A percentile compares a stretch with the other conserved stretches of the same genome.
phyloP scores from a whole-genome alignment of 2,888 invertebrate genomes.

The Digitonthophagus gazella region DNA sequence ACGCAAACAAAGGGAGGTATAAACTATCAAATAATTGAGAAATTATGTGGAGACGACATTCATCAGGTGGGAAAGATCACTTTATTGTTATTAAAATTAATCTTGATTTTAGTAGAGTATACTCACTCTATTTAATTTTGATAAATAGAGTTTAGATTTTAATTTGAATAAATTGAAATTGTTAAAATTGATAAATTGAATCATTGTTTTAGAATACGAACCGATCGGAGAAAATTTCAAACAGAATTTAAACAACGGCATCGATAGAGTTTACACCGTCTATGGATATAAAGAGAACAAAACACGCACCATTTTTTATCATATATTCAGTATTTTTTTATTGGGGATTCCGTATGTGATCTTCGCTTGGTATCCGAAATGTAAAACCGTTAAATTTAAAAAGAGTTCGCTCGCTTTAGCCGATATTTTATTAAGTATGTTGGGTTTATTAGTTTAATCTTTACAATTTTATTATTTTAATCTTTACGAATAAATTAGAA shows the following conservation, averaged over 20 bases:
- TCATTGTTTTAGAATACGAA: slow-evolving; percentile 56
- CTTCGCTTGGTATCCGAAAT: slow-evolving; percentile 58
- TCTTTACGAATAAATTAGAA: no score
- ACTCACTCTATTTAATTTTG: no score
- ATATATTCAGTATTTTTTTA: slow-evolving; percentile 53
- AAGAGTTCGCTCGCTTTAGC: slow-evolving; percentile 59
- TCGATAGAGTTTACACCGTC: slow-evolving; percentile 51
- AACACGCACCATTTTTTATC: slow-evolving; percentile 53
- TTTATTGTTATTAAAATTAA: no score
- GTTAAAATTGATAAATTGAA: no score
- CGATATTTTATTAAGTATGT: slow-evolving; percentile 57
- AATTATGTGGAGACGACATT: no score
- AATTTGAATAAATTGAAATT: no score
- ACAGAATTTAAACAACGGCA: background rate
- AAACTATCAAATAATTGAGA: no score
- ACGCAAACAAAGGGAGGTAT: no score
- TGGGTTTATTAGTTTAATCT: slow-evolving; percentile 6
- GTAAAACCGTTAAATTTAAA: slow-evolving; percentile 56
- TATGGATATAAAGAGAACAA: slow-evolving; percentile 56
- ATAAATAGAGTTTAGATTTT: no score
- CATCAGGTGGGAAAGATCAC: no score
- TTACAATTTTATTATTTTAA: no score
- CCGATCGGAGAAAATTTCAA: slow-evolving; percentile 52
- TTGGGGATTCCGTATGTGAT: slow-evolving; percentile 60
- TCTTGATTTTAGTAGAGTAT: no score